Conservation (phyloP, 2,797 vertebrate genomes). For the Erethizon dorsatum region DNA sequence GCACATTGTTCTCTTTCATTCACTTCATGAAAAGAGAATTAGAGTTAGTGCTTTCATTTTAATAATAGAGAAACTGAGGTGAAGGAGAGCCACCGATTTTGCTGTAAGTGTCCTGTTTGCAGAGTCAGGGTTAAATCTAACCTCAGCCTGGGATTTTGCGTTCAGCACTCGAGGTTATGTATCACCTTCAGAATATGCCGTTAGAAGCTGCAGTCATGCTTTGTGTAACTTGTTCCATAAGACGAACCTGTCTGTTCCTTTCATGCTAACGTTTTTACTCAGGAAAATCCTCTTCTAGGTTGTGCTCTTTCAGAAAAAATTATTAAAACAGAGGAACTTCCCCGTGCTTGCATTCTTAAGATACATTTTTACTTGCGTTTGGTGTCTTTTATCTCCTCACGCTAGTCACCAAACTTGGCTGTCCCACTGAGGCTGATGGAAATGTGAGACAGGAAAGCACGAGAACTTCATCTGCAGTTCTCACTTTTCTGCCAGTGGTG, state of each 20-base stretch:
- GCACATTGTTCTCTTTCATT: neutral
- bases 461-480: neutral
- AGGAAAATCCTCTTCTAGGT: neutral
- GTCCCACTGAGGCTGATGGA: neutral
- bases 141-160: neutral
- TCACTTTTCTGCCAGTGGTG: neutral
- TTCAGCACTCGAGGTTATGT: neutral
- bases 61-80: neutral
- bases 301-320: neutral
- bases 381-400: neutral
- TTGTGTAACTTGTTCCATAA: neutral
- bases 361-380: neutral
- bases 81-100: neutral
- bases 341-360: neutral
- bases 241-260: neutral
- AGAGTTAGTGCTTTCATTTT: neutral
- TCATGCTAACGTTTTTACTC: neutral
- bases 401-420: neutral
- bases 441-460: neutral
- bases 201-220: rapidly evolving
- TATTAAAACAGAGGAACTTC: neutral
- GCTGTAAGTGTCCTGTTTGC: neutral
- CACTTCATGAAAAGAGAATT: neutral
- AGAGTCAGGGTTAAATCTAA: neutral
- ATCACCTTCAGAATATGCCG: rapidly evolving